These are phyloP conservation scores for Harlomillsia oculata DNA, from an alignment of 1,140 invertebrate genomes.

Conservation along the genomic window DNA sequence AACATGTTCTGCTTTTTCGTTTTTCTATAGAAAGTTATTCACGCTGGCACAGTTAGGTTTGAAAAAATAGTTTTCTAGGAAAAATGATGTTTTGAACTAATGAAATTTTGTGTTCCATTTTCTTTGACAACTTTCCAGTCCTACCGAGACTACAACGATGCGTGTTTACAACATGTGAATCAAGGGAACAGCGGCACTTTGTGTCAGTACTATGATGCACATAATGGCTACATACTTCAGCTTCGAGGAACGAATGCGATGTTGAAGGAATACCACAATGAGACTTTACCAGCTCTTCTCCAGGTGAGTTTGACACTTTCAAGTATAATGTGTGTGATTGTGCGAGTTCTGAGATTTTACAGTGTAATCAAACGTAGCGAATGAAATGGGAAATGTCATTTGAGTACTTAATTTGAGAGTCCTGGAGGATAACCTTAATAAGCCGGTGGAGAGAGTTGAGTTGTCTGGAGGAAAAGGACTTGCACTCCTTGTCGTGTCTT, in stretches of 20 bases:
- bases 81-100: too few relatives aligned
- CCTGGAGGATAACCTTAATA: background rate
- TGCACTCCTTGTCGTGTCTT: background rate
- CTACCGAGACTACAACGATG: conserved; percentile 72
- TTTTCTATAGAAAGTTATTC: too few relatives aligned
- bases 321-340: background rate
- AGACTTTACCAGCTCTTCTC: conserved; percentile 64
- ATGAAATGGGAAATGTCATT: background rate
- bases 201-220: conserved; percentile 74
- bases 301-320: conserved; percentile 50
- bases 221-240: conserved; percentile 67
- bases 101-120: too few relatives aligned
- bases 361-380: background rate
- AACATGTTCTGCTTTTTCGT: too few relatives aligned
- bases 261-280: conserved; percentile 56
- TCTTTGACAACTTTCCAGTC: conserved; percentile 59
- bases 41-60: too few relatives aligned
- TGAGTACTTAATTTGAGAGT: background rate
- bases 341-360: background rate
- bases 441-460: background rate
- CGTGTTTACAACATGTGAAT: conserved; percentile 58
- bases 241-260: conserved; percentile 79
- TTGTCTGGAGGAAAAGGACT: background rate
- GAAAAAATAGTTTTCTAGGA: too few relatives aligned
- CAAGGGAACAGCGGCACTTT: conserved; percentile 55